Conservation (phyloP, 2,113 vertebrate species). For the Apteryx owenii region DNA sequence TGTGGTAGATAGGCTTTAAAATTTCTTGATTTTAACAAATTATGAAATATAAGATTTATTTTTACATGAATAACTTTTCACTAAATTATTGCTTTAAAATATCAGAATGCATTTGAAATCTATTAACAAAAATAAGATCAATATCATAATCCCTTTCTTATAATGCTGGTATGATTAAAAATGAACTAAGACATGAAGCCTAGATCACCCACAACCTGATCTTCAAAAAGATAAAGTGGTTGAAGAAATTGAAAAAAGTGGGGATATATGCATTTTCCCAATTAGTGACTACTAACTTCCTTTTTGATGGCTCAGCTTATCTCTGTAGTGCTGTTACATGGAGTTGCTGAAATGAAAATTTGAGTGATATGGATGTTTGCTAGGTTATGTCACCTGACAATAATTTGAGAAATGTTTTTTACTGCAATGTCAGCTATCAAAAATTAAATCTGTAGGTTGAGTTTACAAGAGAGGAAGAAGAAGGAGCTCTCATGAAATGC, state of each 20-base stretch:
- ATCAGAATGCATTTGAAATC: not conserved
- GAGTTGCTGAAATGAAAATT: not conserved
- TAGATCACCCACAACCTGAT: not conserved
- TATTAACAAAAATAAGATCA: not conserved
- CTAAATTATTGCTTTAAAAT: not conserved
- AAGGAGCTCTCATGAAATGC: not conserved
- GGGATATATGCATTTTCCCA: not conserved
- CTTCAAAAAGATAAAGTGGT: not conserved
- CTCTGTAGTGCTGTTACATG: not conserved
- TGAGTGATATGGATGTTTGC: not conserved
- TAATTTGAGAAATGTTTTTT: not conserved
- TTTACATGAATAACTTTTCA: not conserved
- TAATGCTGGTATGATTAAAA: not conserved
- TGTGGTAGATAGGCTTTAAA: not conserved
- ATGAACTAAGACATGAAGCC: not conserved
- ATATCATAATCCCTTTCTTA: not conserved
- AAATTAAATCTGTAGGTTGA: not conserved
- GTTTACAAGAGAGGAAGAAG: not conserved
- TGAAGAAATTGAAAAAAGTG: not conserved
- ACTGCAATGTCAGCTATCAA: not conserved
- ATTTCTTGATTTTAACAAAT: not conserved
- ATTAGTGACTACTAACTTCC: not conserved
- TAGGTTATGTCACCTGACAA: not conserved
- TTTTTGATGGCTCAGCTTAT: not conserved
- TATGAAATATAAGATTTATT: not conserved